phyloP scores from a whole-genome alignment of 2,113 vertebrate genomes.

The Menura novaehollandiae region DNA sequence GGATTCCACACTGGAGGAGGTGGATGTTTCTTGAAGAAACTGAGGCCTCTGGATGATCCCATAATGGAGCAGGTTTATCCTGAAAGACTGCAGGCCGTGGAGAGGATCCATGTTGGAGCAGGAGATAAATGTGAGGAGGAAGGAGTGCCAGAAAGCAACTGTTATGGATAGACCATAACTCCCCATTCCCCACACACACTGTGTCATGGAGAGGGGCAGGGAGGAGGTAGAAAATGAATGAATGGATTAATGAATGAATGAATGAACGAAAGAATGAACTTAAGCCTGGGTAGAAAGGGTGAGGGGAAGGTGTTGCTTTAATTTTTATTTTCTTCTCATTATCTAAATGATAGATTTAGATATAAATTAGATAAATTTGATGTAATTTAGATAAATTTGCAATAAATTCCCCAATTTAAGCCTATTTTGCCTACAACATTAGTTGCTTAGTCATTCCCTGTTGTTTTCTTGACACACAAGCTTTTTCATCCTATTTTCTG shows the following conservation, averaged over 20 bases:
- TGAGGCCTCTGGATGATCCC: not conserved
- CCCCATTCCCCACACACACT: not conserved
- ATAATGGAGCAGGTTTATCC: not conserved
- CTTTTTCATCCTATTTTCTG: not conserved
- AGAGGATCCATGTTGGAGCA: not conserved
- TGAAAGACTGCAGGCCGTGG: not conserved
- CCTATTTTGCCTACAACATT: not conserved
- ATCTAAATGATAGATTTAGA: not conserved
- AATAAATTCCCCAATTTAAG: not conserved
- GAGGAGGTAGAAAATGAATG: not conserved
- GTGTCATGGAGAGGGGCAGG: not conserved
- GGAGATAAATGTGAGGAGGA: not conserved
- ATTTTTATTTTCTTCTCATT: not conserved
- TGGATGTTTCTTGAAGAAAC: not conserved
- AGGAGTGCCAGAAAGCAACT: not conserved
- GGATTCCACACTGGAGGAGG: not conserved
- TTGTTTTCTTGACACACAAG: not conserved
- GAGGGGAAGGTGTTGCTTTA: not conserved
- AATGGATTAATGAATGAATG: not conserved
- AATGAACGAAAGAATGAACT: not conserved
- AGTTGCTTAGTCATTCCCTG: not conserved
- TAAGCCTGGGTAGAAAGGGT: not conserved
- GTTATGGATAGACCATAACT: not conserved
- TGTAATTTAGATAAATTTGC: not conserved
- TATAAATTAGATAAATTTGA: too few species aligned